phyloP scores from a whole-genome alignment of 1,140 invertebrate genomes.

The Mycetomoellerius zeteki region DNA sequence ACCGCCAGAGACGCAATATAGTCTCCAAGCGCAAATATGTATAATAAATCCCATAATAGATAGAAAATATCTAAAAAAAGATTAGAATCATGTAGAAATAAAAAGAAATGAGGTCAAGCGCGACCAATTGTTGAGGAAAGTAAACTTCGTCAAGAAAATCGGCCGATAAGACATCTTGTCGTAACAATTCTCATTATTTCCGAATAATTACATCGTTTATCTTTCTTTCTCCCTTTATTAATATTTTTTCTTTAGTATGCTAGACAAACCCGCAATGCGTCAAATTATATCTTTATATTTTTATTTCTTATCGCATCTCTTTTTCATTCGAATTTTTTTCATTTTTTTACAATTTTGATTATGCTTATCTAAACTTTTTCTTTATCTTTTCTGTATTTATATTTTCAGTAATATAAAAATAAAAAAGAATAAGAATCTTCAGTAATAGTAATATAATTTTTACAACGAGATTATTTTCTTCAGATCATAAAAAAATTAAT shows the following conservation, averaged over 20 bases:
- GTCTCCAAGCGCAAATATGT: conserved; percentile 1
- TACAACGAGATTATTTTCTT: background rate
- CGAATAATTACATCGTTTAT: conserved; percentile 5
- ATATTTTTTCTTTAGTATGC: background rate
- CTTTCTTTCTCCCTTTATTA: background rate
- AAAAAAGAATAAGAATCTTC: background rate
- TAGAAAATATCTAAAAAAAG: background rate
- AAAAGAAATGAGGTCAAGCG: background rate
- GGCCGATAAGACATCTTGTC: conserved; percentile 15
- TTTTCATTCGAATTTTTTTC: background rate
- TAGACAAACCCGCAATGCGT: background rate
- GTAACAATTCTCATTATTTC: conserved; percentile 32
- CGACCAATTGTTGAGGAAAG: conserved; percentile 19
- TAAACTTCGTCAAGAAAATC: conserved; percentile 41
- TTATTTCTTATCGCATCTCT: background rate
- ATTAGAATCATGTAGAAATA: conserved; percentile 9
- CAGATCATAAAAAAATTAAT: background rate
- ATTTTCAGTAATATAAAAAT: background rate
- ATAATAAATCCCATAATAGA: background rate
- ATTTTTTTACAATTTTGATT: background rate
- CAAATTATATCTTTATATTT: background rate
- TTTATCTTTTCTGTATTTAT: background rate
- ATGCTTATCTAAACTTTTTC: background rate
- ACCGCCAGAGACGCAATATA: background rate
- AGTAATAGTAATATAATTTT: background rate